These are phyloP conservation scores for Pelodytes ibericus DNA, from an alignment of 2,797 vertebrate genomes.

Conservation along the genomic window DNA sequence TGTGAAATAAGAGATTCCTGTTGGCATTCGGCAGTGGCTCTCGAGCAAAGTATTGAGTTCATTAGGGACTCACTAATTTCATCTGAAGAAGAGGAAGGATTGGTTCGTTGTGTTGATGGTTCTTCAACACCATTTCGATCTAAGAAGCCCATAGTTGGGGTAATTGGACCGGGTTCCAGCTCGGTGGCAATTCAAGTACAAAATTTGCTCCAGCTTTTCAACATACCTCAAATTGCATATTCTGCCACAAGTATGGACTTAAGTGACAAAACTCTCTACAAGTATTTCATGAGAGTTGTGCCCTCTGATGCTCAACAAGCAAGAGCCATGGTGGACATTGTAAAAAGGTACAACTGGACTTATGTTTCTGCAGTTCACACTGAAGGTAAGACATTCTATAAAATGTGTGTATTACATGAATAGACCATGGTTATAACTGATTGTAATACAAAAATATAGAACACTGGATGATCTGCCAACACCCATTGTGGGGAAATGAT, in stretches of 20 bases:
- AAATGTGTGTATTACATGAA: too few relatives aligned
- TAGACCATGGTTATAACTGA: too few relatives aligned
- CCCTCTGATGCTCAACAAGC: constrained; percentile 97
- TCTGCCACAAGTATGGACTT: constrained; percentile 96
- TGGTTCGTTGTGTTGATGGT: constrained; percentile 85
- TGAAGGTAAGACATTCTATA: constrained; percentile 80
- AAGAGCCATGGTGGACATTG: constrained; percentile 97
- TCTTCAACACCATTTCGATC: constrained; percentile 80
- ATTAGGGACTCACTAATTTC: constrained; percentile 94
- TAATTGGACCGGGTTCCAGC: constrained; percentile 96
- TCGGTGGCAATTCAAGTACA: constrained; percentile 97
- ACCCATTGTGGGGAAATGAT: too few relatives aligned
- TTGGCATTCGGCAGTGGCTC: constrained; percentile 96
- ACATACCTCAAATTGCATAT: constrained; percentile 98
- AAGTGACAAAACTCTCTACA: constrained; percentile 94
- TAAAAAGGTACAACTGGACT: constrained; percentile 98
- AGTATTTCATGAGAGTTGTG: constrained; percentile 98
- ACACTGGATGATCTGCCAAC: too few relatives aligned
- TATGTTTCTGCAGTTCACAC: constrained; percentile 98
- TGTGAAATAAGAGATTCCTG: constrained; percentile 98
- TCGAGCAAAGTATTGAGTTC: constrained; percentile 98
- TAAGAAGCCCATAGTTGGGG: constrained; percentile 95
- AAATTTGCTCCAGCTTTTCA: constrained; percentile 95
- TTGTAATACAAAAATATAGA: too few relatives aligned
- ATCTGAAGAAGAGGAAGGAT: constrained; percentile 83